phyloP scores from a whole-genome alignment of 2,113 vertebrate genomes.

The Oryzias celebensis region DNA sequence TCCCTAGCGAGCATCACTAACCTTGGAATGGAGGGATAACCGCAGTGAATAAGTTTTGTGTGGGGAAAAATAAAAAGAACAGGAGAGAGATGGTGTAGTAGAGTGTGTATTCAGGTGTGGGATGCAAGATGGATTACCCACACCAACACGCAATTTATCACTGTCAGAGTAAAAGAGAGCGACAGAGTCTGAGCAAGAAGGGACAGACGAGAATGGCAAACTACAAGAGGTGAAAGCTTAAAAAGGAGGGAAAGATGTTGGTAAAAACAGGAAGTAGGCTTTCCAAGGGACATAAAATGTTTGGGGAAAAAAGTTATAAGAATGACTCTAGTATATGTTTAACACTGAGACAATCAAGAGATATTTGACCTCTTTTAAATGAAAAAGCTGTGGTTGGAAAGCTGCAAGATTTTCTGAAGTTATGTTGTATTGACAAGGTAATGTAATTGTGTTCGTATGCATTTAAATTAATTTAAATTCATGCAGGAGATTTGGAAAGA shows the following conservation, averaged over 20 bases:
- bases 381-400: too few relatives aligned
- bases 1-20: slow-evolving; percentile 53
- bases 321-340: slow-evolving; percentile 12
- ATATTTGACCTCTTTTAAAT: too few relatives aligned
- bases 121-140: slow-evolving; percentile 75
- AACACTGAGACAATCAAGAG: slow-evolving; percentile 1
- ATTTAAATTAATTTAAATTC: too few relatives aligned
- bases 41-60: slow-evolving; percentile 26
- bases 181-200: slow-evolving; percentile 29
- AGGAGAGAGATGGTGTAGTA: slow-evolving; percentile 27
- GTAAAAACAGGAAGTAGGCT: slow-evolving; percentile 19
- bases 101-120: slow-evolving; percentile 64
- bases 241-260: slow-evolving; percentile 1
- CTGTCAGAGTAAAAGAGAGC: slow-evolving; percentile 60
- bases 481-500: too few relatives aligned
- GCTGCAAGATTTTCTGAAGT: too few relatives aligned
- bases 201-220: slow-evolving; percentile 21
- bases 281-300: slow-evolving; percentile 6
- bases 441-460: too few relatives aligned
- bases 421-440: too few relatives aligned
- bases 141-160: slow-evolving; percentile 71
- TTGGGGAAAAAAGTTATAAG: slow-evolving; percentile 9
- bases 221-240: slow-evolving; percentile 4
- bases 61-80: slow-evolving; percentile 26
- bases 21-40: slow-evolving; percentile 58